Evolutionary conservation across 2,797 vertebrate genomes (phyloP).

Genomic region (Heterohyrax brucei): DNA sequence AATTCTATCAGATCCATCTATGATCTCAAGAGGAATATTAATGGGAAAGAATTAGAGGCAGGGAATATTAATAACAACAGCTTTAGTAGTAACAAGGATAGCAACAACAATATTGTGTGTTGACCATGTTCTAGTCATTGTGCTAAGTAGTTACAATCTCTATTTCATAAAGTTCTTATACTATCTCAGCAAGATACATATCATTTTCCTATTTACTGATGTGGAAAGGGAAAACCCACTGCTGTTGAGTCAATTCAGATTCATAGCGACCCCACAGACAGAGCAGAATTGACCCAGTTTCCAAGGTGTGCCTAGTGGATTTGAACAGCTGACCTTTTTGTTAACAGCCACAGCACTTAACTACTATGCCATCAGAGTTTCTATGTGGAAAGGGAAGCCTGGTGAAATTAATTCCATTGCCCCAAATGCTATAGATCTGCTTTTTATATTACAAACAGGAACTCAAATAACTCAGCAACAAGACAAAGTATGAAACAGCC

Average conservation of each 20-base stretch:
- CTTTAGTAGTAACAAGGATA: background rate
- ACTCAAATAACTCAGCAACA: constrained; percentile 14
- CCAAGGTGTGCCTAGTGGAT: too few relatives aligned
- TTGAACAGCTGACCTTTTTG: too few relatives aligned
- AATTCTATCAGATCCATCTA: constrained; percentile 14
- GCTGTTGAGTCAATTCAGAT: too few relatives aligned
- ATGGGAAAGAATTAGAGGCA: background rate
- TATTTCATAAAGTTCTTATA: constrained; percentile 50
- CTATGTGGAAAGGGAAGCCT: background rate
- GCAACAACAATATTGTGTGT: background rate
- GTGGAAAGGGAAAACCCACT: background rate
- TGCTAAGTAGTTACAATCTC: background rate
- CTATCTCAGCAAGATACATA: constrained; percentile 25
- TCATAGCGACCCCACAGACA: too few relatives aligned
- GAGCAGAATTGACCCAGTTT: too few relatives aligned
- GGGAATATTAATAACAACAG: background rate
- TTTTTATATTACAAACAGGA: constrained; percentile 49
- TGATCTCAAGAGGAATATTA: constrained; percentile 34
- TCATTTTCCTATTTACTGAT: constrained; percentile 29
- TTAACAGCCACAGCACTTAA: too few relatives aligned
- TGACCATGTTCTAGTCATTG: background rate
- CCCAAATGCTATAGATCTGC: background rate
- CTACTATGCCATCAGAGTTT: too few relatives aligned
- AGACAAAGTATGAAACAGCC: background rate
- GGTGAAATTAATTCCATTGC: constrained; percentile 52